Evolutionary conservation across 2,888 invertebrate species (phyloP).

Genomic region (Aplocera efformata): DNA sequence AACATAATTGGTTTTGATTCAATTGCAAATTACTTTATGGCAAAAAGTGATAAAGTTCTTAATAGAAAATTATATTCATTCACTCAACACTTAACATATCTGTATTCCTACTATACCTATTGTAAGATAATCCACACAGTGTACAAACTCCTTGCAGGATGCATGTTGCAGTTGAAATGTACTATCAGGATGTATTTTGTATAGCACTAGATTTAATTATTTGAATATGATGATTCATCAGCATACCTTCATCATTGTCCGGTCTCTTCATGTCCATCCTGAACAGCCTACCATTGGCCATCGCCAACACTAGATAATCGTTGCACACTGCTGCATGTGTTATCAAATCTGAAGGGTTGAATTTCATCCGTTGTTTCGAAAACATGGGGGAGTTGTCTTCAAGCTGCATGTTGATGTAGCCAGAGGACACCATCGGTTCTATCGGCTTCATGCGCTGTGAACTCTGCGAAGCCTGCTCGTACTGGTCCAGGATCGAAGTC

Average conservation of each 20-base stretch:
- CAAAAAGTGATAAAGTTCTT: too few species aligned
- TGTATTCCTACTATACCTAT: too few species aligned
- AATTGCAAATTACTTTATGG: too few species aligned
- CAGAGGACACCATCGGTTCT: constrained; percentile 73
- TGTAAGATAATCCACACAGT: too few species aligned
- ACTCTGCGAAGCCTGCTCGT: constrained; percentile 87
- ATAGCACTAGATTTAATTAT: neutral
- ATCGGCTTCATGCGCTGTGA: constrained; percentile 58
- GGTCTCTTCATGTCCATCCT: constrained; percentile 90
- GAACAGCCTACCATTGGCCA: constrained; percentile 90
- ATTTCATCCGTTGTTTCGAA: constrained; percentile 89
- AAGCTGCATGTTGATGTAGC: constrained; percentile 77
- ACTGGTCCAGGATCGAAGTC: constrained; percentile 93
- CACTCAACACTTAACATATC: too few species aligned
- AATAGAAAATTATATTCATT: too few species aligned
- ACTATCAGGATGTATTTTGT: too few species aligned
- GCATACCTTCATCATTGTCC: constrained; percentile 87
- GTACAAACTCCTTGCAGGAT: too few species aligned
- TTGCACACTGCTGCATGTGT: constrained; percentile 90
- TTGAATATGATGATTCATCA: neutral
- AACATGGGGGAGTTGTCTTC: constrained; percentile 92
- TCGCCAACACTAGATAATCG: constrained; percentile 90
- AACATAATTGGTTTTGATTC: too few species aligned
- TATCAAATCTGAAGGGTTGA: constrained; percentile 88
- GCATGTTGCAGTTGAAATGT: neutral